phyloP scores from a whole-genome alignment of 2,888 invertebrate genomes.

The Pyrocoelia pectoralis region DNA sequence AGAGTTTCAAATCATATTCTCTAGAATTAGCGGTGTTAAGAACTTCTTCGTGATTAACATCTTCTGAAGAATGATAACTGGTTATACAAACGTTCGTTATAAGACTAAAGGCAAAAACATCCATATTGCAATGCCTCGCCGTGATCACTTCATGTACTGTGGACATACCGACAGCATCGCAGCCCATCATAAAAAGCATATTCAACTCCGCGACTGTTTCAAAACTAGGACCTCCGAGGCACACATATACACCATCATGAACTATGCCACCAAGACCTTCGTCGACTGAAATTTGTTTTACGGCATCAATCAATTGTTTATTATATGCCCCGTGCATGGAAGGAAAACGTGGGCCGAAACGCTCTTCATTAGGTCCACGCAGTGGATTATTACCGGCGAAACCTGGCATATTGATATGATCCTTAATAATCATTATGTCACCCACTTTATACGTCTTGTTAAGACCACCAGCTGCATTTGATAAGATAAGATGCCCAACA shows the following conservation, averaged over 20 bases:
- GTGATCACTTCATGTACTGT: conserved; percentile 83
- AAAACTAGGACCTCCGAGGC: conserved; percentile 93
- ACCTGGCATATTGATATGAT: conserved; percentile 97
- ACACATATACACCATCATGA: conserved; percentile 92
- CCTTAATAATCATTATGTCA: conserved; percentile 95
- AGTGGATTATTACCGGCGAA: conserved; percentile 95
- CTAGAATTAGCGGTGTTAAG: conserved; percentile 77
- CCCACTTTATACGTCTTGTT: conserved; percentile 88
- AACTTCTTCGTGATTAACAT: conserved; percentile 91
- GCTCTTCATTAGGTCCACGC: conserved; percentile 92
- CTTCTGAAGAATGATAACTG: conserved; percentile 76
- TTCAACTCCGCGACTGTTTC: conserved; percentile 94
- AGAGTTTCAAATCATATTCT: conserved; percentile 71
- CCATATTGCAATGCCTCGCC: conserved; percentile 91
- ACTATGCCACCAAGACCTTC: conserved; percentile 72
- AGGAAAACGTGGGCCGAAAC: conserved; percentile 94
- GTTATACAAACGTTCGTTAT: conserved; percentile 91
- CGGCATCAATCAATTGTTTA: conserved; percentile 72
- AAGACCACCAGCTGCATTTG: conserved; percentile 97
- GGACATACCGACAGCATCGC: conserved; percentile 87
- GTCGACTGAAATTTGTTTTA: conserved; percentile 68
- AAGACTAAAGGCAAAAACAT: conserved; percentile 90
- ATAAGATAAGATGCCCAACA: conserved; percentile 86
- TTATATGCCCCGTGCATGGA: conserved; percentile 93
- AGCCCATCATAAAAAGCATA: conserved; percentile 82